Percentiles rank a stretch among this genome's conserved stretches.
Evolutionary conservation across 2,113 vertebrate species (phyloP).

Genomic region (Passer domesticus): DNA sequence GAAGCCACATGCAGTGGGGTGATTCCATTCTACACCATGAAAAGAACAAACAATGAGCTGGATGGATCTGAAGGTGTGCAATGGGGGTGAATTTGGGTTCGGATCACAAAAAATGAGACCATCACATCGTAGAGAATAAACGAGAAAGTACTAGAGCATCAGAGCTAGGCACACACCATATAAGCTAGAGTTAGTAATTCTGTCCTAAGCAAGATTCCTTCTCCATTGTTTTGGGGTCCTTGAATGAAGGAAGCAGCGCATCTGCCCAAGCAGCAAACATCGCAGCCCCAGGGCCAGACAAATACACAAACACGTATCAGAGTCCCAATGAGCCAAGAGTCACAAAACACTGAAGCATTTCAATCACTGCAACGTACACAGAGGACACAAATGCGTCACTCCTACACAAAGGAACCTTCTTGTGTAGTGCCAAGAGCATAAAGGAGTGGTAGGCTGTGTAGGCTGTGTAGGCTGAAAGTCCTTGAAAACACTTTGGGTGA

Average conservation of each 20-base stretch:
- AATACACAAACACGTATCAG: background rate
- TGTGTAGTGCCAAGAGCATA: background rate
- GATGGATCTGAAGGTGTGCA: constrained; percentile 5
- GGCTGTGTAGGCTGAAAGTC: background rate
- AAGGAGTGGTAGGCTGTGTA: background rate
- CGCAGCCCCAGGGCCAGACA: background rate
- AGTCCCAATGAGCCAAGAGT: background rate
- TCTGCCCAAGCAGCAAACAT: constrained; percentile 32
- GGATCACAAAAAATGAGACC: constrained; percentile 17
- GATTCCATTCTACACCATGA: constrained; percentile 88
- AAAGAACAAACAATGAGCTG: constrained; percentile 72
- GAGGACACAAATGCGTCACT: background rate
- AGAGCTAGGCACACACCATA: constrained; percentile 9
- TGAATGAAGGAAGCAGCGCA: background rate
- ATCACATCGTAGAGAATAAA: constrained; percentile 21
- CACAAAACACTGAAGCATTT: background rate
- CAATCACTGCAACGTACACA: background rate
- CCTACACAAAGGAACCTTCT: background rate
- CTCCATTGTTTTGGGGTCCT: background rate
- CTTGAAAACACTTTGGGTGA: background rate
- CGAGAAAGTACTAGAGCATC: background rate
- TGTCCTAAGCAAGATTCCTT: background rate
- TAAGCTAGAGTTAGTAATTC: constrained; percentile 28
- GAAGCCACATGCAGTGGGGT: constrained; percentile 97
- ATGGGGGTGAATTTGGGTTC: background rate